Evolutionary conservation across 1,140 invertebrate species (phyloP), one percentile per base, ranked within the genome.

Genomic region (Diabrotica virgifera): DNA sequence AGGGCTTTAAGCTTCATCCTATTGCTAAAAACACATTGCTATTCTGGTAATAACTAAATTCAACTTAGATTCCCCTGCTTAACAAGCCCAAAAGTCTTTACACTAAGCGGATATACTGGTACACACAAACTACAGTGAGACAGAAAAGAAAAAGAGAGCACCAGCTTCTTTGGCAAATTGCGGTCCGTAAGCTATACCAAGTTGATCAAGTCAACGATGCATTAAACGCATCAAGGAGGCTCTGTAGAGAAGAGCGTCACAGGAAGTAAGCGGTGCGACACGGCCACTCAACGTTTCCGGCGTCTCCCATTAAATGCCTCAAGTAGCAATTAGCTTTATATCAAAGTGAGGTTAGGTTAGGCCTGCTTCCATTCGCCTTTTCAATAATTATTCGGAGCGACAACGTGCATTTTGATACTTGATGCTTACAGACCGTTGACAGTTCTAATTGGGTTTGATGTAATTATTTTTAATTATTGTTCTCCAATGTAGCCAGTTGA

Each of bases 271-370:
- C 69, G 65, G 37, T 35, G 58, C 58, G 58, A 59, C 46, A 51
- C 58, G 60, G 59, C 69, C 60, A 68, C 66, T 71, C 64, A 59
- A 59, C 36, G 59, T 66, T 69, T 69, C 62, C 70, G 67, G 70
- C 70, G 70, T 68, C 66, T 67, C 62, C 64, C 64, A 70, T 70
- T 70, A 70, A 70, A 70, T 67, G 66, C 66, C 58, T 70, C 69
- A 59, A 70, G 69, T 70, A 67, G 69, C 69, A 70, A 70, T 70
- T 70, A 70, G 69, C 64, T 68, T 70, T 70, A 66, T 66, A 57
- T 59, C 61, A 64, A 70, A 70, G 69, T 70, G 66, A 70, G 66
- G 62, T 65, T 70, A 37, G 56, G 63, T 62, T 70, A 63, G 52
- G 62, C 54, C 40, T 40, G 36, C 14, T 52, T 52, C 55, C 55